Evolutionary conservation across 2,113 vertebrate species (phyloP), one percentile per base, ranked within the genome.

Genomic region (Noctilio leporinus): DNA sequence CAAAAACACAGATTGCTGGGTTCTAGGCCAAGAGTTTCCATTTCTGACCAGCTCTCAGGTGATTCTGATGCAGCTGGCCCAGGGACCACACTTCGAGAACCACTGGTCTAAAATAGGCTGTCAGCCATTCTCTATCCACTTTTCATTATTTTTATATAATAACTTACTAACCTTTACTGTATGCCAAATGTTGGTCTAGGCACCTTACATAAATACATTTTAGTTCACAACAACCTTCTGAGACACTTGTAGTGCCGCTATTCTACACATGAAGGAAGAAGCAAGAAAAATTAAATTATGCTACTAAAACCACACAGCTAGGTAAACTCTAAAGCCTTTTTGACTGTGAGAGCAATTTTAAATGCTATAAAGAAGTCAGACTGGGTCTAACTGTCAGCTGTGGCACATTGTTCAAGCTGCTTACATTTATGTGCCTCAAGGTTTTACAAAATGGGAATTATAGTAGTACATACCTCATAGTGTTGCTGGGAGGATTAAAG

Each of bases 121-220:
- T 3, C 22, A 43, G 55, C 3, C 45, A 4, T 69, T 84, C 12
- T 57, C 51, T 26, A 0, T 69, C 47, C 15, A 26, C 20, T 43
- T 67, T 7, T 38, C 20, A 5, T 49, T 55, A 81, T 9, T 38
- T 26, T 65, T 45, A 3, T 2, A 5, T 0, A 8, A 5, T 0
- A 8, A 28, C 5, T 45, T 65, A 53, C 38, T 64, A 38, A 40
- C 6, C 20, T 20, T 75, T 76, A 43, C 17, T 33, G 22, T 26
- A 20, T 45, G 53, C 62, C 49, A 91, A n/a, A 75, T 0, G 7
- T 6, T 35, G 26, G 45, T 55, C 62, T 43, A 93, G 35, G 86
- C 1, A 7, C 5, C 47, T 24, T 67, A 20, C n/a, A 4, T 75
- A 55, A 57, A 72, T 45, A 28, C 9, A n/a, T 28, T 81, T 89